Conservation (phyloP, 2,888 invertebrate species). For the Phengaris alcon region DNA sequence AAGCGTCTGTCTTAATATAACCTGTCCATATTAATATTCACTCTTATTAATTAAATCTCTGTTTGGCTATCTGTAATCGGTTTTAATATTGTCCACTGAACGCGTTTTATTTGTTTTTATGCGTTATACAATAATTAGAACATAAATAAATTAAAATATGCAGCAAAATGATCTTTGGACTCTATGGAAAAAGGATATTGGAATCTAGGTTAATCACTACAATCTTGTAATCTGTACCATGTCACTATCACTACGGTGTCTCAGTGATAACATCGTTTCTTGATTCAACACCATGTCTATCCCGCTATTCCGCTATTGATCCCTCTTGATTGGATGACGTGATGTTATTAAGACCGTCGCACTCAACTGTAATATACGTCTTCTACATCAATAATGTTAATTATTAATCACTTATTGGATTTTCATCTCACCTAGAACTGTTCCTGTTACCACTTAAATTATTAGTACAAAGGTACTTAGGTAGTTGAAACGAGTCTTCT, state of each 20-base stretch:
- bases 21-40: background rate
- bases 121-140: no score
- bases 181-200: no score
- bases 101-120: no score
- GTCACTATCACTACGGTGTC: background rate
- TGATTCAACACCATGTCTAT: slow-evolving; percentile 15
- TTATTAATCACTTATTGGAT: slow-evolving; percentile 8
- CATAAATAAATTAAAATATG: no score
- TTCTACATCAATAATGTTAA: slow-evolving; percentile 26
- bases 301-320: slow-evolving; percentile 22
- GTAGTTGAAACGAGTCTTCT: no score
- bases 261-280: slow-evolving; percentile 6
- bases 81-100: background rate
- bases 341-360: slow-evolving; percentile 27
- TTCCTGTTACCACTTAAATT: no score
- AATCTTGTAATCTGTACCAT: background rate
- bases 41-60: background rate
- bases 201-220: background rate
- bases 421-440: background rate
- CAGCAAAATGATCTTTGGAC: no score
- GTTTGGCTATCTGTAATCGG: background rate
- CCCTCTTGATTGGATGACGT: slow-evolving; percentile 33
- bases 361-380: slow-evolving; percentile 22
- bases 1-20: background rate
- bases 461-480: no score